Evolutionary conservation across 30 jellyfish, hydroid and myxozoan species (phyloP), one percentile per base, ranked within the genome.

Genomic region (Cassiopea andromeda): DNA sequence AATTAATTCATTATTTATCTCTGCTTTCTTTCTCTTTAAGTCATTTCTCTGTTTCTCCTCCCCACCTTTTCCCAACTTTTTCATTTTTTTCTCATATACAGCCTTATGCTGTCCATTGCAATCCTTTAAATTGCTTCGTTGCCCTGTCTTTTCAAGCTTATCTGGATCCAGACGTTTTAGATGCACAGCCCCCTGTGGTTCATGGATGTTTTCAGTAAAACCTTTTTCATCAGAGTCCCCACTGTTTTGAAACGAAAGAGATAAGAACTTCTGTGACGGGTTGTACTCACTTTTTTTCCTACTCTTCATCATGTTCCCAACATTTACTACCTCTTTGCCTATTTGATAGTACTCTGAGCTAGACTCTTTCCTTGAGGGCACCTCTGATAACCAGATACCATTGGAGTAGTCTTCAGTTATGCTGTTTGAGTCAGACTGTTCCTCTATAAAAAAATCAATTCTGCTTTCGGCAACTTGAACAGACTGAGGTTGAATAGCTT

Each of bases 261-360:
- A 43, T 27, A 85, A 46, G 60, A 85, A 85, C 73, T 85, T 85
- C 49, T 70, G 79, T 15, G 92, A 71, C 60, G 92, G 92, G n/a
- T 72, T 5, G 38, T 48, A 16, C 74, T 85, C 87, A 57, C 92
- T 85, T 49, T 54, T 73, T 60, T 85, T 85, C 54, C 92, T 72
- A 58, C 87, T 85, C 43, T 73, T 73, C 86, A 85, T 46, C 54
- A 75, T 15, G 0, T 59, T 17, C 5, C 73, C 80, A 38, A 85
- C 92, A 85, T 73, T 57, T 1, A 85, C 80, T 16, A 80, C 80
- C n/a, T 72, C 10, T 60, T 44, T 73, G 38, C 87, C 87, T 7
- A 85, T 16, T 15, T 15, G 79, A 15, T 70, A 70, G 27, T 70
- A 54, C 79, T 70, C 79, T 12, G 79, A 70, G 4, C 79, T 87